Evolutionary conservation across 2,888 invertebrate species (phyloP), one percentile per base, ranked within the genome.

Genomic region (Chymomyza procnemis): DNA sequence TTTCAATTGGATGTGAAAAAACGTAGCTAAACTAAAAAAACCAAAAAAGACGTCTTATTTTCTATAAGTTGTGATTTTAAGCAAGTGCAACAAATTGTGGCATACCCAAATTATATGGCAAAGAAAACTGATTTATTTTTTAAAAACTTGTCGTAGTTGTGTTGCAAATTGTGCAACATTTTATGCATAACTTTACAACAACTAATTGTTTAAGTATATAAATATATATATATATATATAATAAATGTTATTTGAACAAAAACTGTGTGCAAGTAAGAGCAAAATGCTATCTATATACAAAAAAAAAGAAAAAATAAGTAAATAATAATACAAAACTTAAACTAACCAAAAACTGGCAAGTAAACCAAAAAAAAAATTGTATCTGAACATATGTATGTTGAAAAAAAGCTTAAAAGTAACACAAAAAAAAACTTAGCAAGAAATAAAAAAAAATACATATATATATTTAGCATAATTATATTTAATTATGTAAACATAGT

Each of bases 41-140:
- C 18, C 41, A 48, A 61, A 61, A 80, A 71, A 68, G 75, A 72
- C 63, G 75, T 77, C 80, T 82, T 80, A 82, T 85, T 82, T 59
- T 85, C 75, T 75, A 79, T 82, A 77, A 85, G 85, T 82, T 82
- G 82, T 82, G 82, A 82, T 82, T 77, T 73, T 75, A 71, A 41
- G 63, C 12, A 18, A 16, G 21, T 5, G 21, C 41, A 46, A 57
- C 9, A 67, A 64, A 41, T 2, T 26, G 26, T 26, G 26, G 26
- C 26, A 26, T 26, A 41, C 34, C 4, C 48, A 74, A 80, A 78
- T 75, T 80, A 78, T 72, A 78, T 41, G 76, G 81, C 70, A 81
- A 78, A 78, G 66, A 67, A 81, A 85, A 81, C 85, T 76, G 85
- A 85, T 80, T 80, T 81, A 84, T 81, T 81, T 81, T 80, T 83